phyloP scores from a whole-genome alignment of 2,113 vertebrate genomes.

The Diphyllodes magnificus region DNA sequence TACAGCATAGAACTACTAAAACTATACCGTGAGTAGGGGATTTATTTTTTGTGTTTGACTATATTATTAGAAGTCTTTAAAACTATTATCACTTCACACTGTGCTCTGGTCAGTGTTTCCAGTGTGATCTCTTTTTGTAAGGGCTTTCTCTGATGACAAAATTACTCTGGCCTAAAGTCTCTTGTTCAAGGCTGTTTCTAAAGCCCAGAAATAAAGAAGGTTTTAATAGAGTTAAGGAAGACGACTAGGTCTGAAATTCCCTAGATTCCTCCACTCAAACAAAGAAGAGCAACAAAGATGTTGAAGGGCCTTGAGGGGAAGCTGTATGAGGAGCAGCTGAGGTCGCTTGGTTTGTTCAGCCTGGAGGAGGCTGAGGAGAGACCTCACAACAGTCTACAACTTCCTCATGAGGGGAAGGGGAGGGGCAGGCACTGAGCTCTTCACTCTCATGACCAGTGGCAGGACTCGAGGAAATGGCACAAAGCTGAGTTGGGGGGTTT shows the following conservation, averaged over 20 bases:
- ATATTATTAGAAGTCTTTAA: neutral
- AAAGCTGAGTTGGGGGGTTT: neutral
- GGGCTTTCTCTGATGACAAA: neutral
- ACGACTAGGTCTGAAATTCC: neutral
- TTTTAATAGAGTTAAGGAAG: neutral
- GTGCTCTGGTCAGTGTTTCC: neutral
- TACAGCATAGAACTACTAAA: neutral
- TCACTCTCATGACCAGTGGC: neutral
- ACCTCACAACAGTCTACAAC: neutral
- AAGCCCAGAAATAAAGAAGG: neutral
- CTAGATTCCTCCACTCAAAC: neutral
- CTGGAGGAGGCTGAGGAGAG: neutral
- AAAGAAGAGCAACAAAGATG: neutral
- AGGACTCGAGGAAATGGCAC: neutral
- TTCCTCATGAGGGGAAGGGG: neutral
- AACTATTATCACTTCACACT: neutral
- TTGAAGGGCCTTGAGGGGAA: neutral
- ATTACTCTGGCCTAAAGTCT: neutral
- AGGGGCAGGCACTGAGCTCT: neutral
- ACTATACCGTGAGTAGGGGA: neutral
- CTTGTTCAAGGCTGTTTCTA: neutral
- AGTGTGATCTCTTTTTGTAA: neutral
- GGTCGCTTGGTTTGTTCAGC: neutral
- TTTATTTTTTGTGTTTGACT: neutral
- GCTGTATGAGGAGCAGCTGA: accelerated